phyloP scores from a whole-genome alignment of 1,140 invertebrate species.

The Drosophila busckii region DNA sequence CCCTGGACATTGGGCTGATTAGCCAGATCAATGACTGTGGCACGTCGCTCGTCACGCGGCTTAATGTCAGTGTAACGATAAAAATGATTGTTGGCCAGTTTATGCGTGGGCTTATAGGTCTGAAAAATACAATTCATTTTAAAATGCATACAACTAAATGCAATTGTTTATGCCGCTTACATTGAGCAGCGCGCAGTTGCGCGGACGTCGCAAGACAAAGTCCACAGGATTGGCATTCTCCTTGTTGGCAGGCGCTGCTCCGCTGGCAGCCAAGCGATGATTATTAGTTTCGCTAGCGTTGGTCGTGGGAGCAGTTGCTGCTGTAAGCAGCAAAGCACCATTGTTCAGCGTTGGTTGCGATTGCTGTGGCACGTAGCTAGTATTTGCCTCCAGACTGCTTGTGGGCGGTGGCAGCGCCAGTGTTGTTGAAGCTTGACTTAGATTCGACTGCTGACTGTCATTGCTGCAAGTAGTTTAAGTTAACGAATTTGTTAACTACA shows the following conservation, averaged over 20 bases:
- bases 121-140: conserved; percentile 14
- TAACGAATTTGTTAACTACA: background rate
- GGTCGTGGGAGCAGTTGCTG: conserved; percentile 9
- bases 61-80: conserved; percentile 92
- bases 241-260: conserved; percentile 60
- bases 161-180: conserved; percentile 35
- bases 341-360: conserved; percentile 39
- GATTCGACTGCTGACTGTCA: conserved; percentile 70
- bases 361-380: conserved; percentile 29
- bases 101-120: conserved; percentile 80
- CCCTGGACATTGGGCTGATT: conserved; percentile 92
- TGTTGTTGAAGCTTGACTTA: conserved; percentile 63
- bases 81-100: conserved; percentile 88
- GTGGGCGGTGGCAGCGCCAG: conserved; percentile 57
- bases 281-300: conserved; percentile 37
- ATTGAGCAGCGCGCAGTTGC: conserved; percentile 70
- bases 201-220: conserved; percentile 65
- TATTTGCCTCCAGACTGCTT: conserved; percentile 4
- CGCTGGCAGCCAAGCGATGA: conserved; percentile 35
- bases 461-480: conserved; percentile 31
- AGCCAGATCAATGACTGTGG: conserved; percentile 92
- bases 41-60: conserved; percentile 89
- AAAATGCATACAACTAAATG: background rate
- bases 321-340: conserved; percentile 46
- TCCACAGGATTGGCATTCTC: conserved; percentile 77